These are phyloP conservation scores for Myiozetetes cayanensis DNA, from an alignment of 2,113 vertebrate genomes.

Conservation along the genomic window DNA sequence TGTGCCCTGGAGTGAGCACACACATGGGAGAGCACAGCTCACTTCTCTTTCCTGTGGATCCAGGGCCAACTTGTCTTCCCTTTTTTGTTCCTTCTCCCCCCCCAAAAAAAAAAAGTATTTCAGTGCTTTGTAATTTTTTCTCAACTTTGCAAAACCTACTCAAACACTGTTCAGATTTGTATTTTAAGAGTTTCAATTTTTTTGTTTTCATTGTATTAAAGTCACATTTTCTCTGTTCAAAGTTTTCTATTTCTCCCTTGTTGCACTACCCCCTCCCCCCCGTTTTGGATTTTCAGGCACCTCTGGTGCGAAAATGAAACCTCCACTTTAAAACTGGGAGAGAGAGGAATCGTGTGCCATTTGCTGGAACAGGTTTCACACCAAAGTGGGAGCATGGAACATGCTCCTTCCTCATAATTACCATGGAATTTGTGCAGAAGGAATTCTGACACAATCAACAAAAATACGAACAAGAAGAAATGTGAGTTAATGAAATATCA, in stretches of 20 bases:
- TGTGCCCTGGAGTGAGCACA: background rate
- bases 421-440: constrained; percentile 3
- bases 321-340: background rate
- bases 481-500: constrained; percentile 28
- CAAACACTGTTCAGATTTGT: background rate
- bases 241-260: background rate
- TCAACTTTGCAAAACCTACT: background rate
- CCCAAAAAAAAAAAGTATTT: background rate
- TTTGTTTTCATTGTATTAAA: background rate
- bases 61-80: background rate
- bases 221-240: background rate
- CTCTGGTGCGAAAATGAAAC: constrained; percentile 27
- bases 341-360: background rate
- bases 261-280: background rate
- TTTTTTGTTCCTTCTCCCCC: background rate
- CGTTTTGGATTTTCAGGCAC: background rate
- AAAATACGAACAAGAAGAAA: constrained; percentile 27
- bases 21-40: background rate
- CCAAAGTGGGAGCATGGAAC: constrained; percentile 24
- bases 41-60: background rate
- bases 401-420: constrained; percentile 40
- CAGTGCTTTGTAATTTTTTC: background rate
- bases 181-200: background rate
- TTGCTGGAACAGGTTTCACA: constrained; percentile 51
- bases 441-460: constrained; percentile 18